Percentiles rank a stretch among this genome's conserved stretches.
phyloP scores from a whole-genome alignment of 2,888 invertebrate genomes.

The Erebia epiphron region DNA sequence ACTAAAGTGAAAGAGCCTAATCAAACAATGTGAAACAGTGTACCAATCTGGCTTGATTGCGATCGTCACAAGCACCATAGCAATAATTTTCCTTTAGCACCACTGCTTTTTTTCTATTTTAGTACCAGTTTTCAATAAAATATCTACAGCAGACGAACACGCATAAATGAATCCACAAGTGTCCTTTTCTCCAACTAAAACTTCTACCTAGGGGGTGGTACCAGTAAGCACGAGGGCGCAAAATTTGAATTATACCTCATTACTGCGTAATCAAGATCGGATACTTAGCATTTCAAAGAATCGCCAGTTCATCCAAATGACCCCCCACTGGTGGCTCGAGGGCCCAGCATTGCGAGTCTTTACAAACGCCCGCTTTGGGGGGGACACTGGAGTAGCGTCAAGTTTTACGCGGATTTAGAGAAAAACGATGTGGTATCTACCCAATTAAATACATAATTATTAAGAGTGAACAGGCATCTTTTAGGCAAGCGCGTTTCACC shows the following conservation, averaged over 20 bases:
- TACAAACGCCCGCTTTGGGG: slow-evolving; percentile 41
- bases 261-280: slow-evolving; percentile 37
- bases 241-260: slow-evolving; percentile 34
- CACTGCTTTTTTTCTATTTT: too few relatives aligned
- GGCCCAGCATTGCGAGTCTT: slow-evolving; percentile 34
- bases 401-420: slow-evolving; percentile 32
- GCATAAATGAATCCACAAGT: background rate
- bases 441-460: background rate
- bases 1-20: too few relatives aligned
- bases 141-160: background rate
- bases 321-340: slow-evolving; percentile 30
- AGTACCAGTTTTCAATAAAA: background rate
- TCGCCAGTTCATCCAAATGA: slow-evolving; percentile 34
- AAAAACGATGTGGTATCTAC: slow-evolving; percentile 22
- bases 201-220: background rate
- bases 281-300: slow-evolving; percentile 41
- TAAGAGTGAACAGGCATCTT: too few relatives aligned
- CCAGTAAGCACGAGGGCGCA: background rate
- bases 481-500: too few relatives aligned
- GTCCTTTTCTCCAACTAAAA: background rate
- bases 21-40: too few relatives aligned
- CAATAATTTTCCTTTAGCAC: too few relatives aligned
- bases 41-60: too few relatives aligned
- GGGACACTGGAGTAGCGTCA: slow-evolving; percentile 43
- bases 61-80: too few relatives aligned